Conservation (phyloP, 2,888 invertebrate genomes). For the Temnothorax ravouxi region DNA sequence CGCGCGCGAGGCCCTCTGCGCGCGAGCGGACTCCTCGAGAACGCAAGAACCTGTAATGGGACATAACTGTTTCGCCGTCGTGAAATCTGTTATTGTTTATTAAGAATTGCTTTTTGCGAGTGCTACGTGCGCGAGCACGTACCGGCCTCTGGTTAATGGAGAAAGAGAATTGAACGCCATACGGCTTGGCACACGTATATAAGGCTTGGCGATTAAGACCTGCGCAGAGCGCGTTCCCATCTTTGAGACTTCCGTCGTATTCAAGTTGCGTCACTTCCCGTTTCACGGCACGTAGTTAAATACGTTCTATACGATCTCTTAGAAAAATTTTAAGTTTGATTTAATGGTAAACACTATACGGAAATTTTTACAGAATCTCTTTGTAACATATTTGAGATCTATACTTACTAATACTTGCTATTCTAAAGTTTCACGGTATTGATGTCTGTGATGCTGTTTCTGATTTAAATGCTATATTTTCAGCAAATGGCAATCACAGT, state of each 20-base stretch:
- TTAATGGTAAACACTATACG: background rate
- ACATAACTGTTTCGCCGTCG: conserved; percentile 74
- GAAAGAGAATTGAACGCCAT: conserved; percentile 55
- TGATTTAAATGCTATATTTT: background rate
- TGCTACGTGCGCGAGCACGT: conserved; percentile 56
- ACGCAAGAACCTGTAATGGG: conserved; percentile 73
- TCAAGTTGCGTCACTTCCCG: background rate
- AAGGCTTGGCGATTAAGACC: conserved; percentile 9
- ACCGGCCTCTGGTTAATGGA: conserved; percentile 58
- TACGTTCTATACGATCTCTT: background rate
- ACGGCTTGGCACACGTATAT: background rate
- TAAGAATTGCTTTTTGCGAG: conserved; percentile 65
- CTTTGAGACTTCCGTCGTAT: conserved; percentile 25
- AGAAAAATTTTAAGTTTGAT: background rate
- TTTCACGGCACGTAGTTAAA: background rate
- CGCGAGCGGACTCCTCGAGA: conserved; percentile 6
- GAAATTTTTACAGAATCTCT: background rate
- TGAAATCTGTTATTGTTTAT: conserved; percentile 76
- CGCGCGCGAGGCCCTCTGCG: conserved; percentile 14
- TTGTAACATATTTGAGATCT: background rate
- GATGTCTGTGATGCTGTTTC: background rate
- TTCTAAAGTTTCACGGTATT: background rate
- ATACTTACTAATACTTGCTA: too few species aligned
- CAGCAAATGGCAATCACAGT: background rate
- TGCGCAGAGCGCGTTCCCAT: conserved; percentile 9